These are phyloP conservation scores for Xestobium rufovillosum DNA, from an alignment of 2,888 invertebrate species.

Conservation along the genomic window DNA sequence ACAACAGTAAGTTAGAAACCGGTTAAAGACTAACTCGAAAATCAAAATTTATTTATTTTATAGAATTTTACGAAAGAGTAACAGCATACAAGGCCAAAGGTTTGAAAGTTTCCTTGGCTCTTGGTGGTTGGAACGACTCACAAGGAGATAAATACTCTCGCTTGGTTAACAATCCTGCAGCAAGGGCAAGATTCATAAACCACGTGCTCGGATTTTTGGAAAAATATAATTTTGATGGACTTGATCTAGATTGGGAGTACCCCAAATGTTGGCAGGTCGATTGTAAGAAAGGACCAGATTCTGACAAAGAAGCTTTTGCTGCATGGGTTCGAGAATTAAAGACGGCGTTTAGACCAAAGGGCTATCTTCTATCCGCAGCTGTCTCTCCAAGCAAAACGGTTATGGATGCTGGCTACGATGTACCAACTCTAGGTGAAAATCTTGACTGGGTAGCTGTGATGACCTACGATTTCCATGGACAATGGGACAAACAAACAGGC, in stretches of 20 bases:
- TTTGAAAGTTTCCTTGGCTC: constrained; percentile 75
- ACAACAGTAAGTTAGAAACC: constrained; percentile 58
- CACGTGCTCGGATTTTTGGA: constrained; percentile 71
- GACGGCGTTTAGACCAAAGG: constrained; percentile 42
- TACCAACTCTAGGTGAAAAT: constrained; percentile 62
- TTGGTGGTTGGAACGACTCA: constrained; percentile 96
- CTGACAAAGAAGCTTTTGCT: constrained; percentile 76
- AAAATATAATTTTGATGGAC: constrained; percentile 80
- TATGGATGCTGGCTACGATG: constrained; percentile 78
- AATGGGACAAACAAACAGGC: constrained; percentile 88
- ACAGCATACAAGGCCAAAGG: constrained; percentile 69
- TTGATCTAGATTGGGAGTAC: constrained; percentile 95
- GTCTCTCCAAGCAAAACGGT: constrained; percentile 84
- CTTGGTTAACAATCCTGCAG: constrained; percentile 66
- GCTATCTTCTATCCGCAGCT: constrained; percentile 68
- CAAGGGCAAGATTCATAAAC: constrained; percentile 65
- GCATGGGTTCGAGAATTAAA: constrained; percentile 65
- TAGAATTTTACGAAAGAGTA: constrained; percentile 79
- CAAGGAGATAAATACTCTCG: constrained; percentile 84
- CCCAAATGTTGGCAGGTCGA: constrained; percentile 88
- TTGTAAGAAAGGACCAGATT: constrained; percentile 74
- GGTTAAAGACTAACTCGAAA: not conserved
- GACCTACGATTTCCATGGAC: constrained; percentile 88
- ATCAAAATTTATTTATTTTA: constrained; percentile 22
- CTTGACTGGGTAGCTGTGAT: constrained; percentile 89